Evolutionary conservation across 2,797 vertebrate species (phyloP), one percentile per base, ranked within the genome.

Genomic region (Oryzias dopingdopingensis): DNA sequence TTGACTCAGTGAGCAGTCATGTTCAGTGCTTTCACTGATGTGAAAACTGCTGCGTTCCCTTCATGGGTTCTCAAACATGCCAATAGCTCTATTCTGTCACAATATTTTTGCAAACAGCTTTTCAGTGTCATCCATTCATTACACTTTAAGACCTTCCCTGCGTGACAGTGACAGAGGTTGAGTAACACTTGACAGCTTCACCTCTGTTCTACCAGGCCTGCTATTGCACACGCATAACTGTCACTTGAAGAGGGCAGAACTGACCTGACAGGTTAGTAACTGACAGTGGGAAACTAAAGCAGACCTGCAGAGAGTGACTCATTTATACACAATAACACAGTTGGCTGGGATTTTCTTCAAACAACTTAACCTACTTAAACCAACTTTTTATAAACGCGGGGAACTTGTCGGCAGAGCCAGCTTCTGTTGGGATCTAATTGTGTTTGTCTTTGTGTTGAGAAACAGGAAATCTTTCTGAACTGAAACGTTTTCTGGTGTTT

Each of bases 231-330:
- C 58, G 44, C 15, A 37, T 42, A 74, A 67, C 80, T 46, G 76
- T 67, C 70, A 78, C 51, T 59, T 72, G 49, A 62, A 14, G 24
- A 65, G 61, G 37, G 20, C 62, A 49, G 52, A 79, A 82, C 77
- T 70, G 77, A 81, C 66, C 77, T 62, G 72, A 70, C 76, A 65
- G 70, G 79, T 82, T 76, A 47, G 72, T 70, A 70, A 80, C 77
- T 62, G 79, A 79, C 72, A 53, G 60, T 81, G 26, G 53, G 49
- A 71, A 72, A 70, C 85, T 72, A 79, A 76, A 80, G 62, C 64
- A 45, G 74, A 59, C 80, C 65, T 87, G 83, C n/a, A 52, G 18
- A 55, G 40, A 37, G 50, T 83, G 81, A 84, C 59, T 86, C 82
- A 88, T 56, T 41, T 6, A 2, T 40, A 54, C 68, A 59, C 74